Base-by-base conservation (phyloP, 2,888 invertebrate species). In the Mylabris sibirica region DNA sequence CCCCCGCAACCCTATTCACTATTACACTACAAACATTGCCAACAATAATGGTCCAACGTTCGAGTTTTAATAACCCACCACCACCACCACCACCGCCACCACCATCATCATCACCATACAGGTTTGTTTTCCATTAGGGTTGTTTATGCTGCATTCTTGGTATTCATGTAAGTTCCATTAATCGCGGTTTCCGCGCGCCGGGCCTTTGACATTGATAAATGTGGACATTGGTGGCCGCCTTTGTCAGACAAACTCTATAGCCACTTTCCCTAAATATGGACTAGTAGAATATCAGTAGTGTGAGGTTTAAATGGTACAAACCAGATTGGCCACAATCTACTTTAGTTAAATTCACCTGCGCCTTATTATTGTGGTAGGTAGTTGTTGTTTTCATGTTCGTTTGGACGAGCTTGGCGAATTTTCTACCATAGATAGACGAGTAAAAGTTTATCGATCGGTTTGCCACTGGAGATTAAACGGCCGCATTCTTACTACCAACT, bases 91-190 rank as follows among this genome's bases (percentile, higher is more conserved):
- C 30, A 30, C 8, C 30, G 8, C 3, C 73, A 69, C n/a, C n/a
- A 30, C 30, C 30, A 30, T 3, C 30, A 30, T 30, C 30, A 30
- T 30, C 30, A 30, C 3, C 73, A 69, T 77, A 71, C 76, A 76
- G 79, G 79, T 80, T 80, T 80, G 80, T 80, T 79, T 80, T 81
- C 78, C 79, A 81, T 80, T 81, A 78, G 77, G 76, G 76, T 80
- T 80, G 80, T 82, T 82, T 81, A 81, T 81, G 75, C 77, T 76
- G 76, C 77, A 76, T 77, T 78, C 79, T 80, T 79, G 79, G 80
- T 77, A 80, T 81, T 81, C 81, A 81, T 78, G 79, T 81, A 80
- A 81, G 80, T 82, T 81, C 81, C 81, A 82, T 82, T 81, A 82
- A 82, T 81, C 80, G 81, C 78, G 76, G 78, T 76, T 77, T 75